Evolutionary conservation across 1,140 invertebrate genomes (phyloP), one percentile per base, ranked within the genome.

Genomic region (Procambarus virginalis): DNA sequence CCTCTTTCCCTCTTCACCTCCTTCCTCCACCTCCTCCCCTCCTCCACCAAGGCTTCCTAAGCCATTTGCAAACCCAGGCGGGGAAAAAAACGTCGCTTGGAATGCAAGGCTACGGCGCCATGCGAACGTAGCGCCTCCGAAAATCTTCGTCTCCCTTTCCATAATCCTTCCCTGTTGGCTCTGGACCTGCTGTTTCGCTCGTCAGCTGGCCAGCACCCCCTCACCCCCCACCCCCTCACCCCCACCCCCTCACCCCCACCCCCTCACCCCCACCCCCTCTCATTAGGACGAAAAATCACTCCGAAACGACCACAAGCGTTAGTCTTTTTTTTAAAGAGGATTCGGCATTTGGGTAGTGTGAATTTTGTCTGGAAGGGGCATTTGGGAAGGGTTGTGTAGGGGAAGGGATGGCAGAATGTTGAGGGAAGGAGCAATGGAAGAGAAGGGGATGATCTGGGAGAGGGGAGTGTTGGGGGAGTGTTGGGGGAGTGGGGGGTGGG

Each of bases 31-130:
- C 55, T 9, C 51, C 51, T 49, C 79, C 9, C 51, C 79, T 60
- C 51, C 51, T 81, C 51, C 51, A 3, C 55, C n/a, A 2, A 51
- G 12, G 20, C 51, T 81, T 60, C 22, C 22, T n/a, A 64, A 68
- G 60, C 34, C 80, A 82, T 82, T 82, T 82, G 60, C 80, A 82
- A 82, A 58, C 49, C 78, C 10, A 12, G 51, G 34, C 17, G 3
- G 34, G 34, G n/a, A 55, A 81, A 12, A 81, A 12, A 81, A 82
- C 22, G 9, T 3, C 58, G 4, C 55, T n/a, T 68, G 80, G 80
- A 82, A 82, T 82, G 80, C 80, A 82, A 82, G 80, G 80, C 68
- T 82, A 82, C 46, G 60, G n/a, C 80, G 60, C 58, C n/a, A 22
- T 68, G 58, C 51, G 58, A 45, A 64, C 34, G 22, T 46, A 17